Evolutionary conservation across 2,797 vertebrate species (phyloP).

Genomic region (Scomberomorus guttatus): DNA sequence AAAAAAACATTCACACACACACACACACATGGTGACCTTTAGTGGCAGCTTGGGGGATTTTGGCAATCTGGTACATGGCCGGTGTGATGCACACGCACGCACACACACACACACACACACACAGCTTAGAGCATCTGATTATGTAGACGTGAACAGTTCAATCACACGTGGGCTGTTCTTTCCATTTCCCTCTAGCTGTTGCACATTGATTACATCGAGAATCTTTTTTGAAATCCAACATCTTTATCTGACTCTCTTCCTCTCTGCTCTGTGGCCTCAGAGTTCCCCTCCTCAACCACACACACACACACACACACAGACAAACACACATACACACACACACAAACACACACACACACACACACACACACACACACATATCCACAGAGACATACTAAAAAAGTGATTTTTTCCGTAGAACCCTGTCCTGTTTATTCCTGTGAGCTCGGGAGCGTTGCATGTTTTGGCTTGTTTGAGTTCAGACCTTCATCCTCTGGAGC

Average conservation of each 20-base stretch:
- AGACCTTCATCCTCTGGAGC: constrained; percentile 51
- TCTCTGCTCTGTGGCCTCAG: constrained; percentile 61
- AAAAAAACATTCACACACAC: constrained; percentile 29
- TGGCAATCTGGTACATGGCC: constrained; percentile 75
- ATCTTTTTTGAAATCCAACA: constrained; percentile 76
- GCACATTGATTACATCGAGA: constrained; percentile 80
- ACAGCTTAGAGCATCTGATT: constrained; percentile 78
- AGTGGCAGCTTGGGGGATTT: constrained; percentile 83
- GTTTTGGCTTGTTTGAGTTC: constrained; percentile 53
- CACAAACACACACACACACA: constrained; percentile 33
- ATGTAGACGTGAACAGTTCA: constrained; percentile 78
- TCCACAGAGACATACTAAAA: constrained; percentile 18
- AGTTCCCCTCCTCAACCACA: constrained; percentile 62
- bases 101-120: constrained; percentile 57
- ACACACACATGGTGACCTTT: constrained; percentile 78
- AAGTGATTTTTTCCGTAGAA: constrained; percentile 48
- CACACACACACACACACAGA: constrained; percentile 33
- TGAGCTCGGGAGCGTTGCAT: constrained; percentile 30
- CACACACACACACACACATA: constrained; percentile 26
- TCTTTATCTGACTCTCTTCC: constrained; percentile 76
- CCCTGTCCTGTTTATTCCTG: constrained; percentile 49
- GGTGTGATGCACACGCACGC: constrained; percentile 59
- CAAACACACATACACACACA: background rate
- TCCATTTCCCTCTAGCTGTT: constrained; percentile 81
- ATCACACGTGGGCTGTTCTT: constrained; percentile 79